These are phyloP conservation scores for Oxycera nigricornis DNA, from an alignment of 2,888 invertebrate genomes.

Conservation along the genomic window DNA sequence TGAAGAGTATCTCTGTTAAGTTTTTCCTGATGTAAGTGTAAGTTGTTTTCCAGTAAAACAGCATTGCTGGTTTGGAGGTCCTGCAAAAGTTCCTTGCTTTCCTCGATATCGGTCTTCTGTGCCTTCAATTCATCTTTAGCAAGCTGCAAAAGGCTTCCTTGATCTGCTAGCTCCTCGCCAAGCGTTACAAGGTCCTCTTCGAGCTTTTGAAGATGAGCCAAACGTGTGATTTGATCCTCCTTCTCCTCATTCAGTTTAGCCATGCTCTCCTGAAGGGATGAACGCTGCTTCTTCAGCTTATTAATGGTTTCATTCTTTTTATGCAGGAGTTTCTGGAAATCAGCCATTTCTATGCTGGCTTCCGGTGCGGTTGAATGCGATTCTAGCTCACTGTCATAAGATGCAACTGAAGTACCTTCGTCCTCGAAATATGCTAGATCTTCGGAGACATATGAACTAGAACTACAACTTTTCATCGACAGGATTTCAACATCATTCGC, in stretches of 20 bases:
- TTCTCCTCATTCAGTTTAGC: background rate
- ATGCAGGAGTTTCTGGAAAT: background rate
- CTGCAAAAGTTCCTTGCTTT: background rate
- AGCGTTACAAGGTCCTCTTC: background rate
- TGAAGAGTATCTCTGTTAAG: background rate
- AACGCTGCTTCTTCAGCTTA: background rate
- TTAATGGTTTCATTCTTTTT: conserved; percentile 1
- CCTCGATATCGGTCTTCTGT: background rate
- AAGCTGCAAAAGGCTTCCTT: background rate
- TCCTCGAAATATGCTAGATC: too few species aligned
- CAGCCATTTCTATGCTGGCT: background rate
- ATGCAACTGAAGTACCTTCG: background rate
- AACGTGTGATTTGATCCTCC: background rate
- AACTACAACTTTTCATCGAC: too few species aligned
- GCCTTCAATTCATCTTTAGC: conserved; percentile 4
- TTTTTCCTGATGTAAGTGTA: conserved; percentile 14
- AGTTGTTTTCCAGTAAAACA: background rate
- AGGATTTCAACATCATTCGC: too few species aligned
- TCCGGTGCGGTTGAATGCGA: background rate
- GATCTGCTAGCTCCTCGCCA: background rate
- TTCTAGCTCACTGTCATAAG: too few species aligned
- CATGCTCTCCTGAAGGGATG: background rate
- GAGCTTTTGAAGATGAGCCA: background rate
- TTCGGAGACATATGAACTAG: too few species aligned
- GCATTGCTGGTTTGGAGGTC: background rate